A percentile compares a stretch with the other conserved stretches of the same genome.
These are phyloP conservation scores for Heteropelma amictum DNA, from an alignment of 2,888 invertebrate genomes.

Conservation along the genomic window DNA sequence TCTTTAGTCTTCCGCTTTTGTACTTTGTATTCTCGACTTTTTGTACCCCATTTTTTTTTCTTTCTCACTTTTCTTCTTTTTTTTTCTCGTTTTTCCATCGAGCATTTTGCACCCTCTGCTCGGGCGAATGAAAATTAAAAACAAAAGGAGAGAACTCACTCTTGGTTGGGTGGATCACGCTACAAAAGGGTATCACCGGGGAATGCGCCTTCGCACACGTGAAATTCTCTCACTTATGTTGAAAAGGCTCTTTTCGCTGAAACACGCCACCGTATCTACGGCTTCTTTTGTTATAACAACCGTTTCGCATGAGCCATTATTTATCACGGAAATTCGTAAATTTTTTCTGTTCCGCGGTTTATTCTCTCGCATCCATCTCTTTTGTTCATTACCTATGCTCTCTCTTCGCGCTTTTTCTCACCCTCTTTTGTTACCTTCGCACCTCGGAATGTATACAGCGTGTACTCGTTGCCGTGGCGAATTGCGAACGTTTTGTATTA, in stretches of 20 bases:
- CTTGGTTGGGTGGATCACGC: constrained; percentile 16
- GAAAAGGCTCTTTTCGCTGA: constrained; percentile 26
- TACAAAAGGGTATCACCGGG: constrained; percentile 26
- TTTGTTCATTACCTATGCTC: neutral
- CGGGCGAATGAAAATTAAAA: neutral
- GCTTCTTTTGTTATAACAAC: constrained; percentile 45
- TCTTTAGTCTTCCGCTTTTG: neutral
- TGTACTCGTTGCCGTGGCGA: neutral
- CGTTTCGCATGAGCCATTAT: constrained; percentile 31
- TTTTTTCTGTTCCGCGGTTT: constrained; percentile 31
- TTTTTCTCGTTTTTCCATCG: neutral
- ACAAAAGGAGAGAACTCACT: neutral
- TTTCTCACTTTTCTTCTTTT: neutral
- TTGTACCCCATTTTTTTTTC: constrained; percentile 10
- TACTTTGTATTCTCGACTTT: constrained; percentile 55
- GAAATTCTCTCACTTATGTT: constrained; percentile 11
- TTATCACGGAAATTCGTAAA: constrained; percentile 49
- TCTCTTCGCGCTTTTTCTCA: neutral
- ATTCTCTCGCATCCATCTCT: constrained; percentile 11
- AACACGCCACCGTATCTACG: constrained; percentile 31
- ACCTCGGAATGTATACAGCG: too few relatives aligned
- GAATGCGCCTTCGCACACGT: constrained; percentile 8
- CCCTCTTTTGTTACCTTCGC: neutral
- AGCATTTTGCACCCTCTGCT: constrained; percentile 6
- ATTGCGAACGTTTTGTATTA: constrained; percentile 10